Evolutionary conservation across 2,113 vertebrate species (phyloP).

Genomic region (Craseonycteris thonglongyai): DNA sequence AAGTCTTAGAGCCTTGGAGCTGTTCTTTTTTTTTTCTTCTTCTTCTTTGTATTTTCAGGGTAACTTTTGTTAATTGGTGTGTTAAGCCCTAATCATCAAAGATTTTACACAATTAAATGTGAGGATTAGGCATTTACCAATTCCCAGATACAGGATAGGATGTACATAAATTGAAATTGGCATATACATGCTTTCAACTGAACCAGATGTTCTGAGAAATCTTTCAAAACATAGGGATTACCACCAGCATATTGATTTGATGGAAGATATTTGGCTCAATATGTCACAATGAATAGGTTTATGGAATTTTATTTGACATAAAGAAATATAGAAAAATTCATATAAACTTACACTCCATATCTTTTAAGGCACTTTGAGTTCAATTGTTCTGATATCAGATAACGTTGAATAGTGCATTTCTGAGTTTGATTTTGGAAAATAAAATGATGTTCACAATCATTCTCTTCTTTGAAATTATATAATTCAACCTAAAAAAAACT

Average conservation of each 20-base stretch:
- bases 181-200: neutral
- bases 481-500: neutral
- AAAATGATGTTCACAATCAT: neutral
- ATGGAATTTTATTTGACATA: neutral
- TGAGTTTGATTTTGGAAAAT: neutral
- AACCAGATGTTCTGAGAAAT: slow-evolving; percentile 63
- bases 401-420: neutral
- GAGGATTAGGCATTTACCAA: slow-evolving; percentile 43
- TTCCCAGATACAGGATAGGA: slow-evolving; percentile 27
- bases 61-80: slow-evolving; percentile 33
- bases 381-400: neutral
- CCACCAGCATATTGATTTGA: neutral
- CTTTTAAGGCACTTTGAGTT: neutral
- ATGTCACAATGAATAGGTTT: neutral
- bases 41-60: neutral
- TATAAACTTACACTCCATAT: neutral
- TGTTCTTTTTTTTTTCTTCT: neutral
- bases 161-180: slow-evolving; percentile 40
- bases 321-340: neutral
- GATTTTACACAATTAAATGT: slow-evolving; percentile 50
- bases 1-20: neutral
- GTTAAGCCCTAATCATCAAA: slow-evolving; percentile 12
- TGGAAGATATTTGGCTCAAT: neutral
- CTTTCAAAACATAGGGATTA: slow-evolving; percentile 48
- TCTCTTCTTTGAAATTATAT: neutral